Evolutionary conservation across 2,888 invertebrate species (phyloP).

Genomic region (Copidosoma aretas): DNA sequence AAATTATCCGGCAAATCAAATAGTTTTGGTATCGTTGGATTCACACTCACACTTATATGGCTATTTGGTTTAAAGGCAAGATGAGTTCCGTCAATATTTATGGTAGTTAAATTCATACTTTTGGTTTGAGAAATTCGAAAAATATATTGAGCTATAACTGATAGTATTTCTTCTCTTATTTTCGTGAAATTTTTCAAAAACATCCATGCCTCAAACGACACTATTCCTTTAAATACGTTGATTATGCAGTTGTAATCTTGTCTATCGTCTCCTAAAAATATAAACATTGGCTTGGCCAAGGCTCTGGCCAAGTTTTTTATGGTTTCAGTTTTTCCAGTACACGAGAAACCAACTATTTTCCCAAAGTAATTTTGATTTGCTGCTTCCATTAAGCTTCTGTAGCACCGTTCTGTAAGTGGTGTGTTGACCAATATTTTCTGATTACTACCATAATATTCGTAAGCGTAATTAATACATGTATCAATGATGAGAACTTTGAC

Average conservation of each 20-base stretch:
- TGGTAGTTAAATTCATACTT: conserved; percentile 57
- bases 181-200: conserved; percentile 69
- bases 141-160: conserved; percentile 67
- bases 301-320: conserved; percentile 68
- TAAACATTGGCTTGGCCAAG: conserved; percentile 67
- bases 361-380: conserved; percentile 68
- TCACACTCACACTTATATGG: conserved; percentile 70
- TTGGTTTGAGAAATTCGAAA: conserved; percentile 63
- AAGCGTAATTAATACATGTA: conserved; percentile 66
- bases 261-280: conserved; percentile 67
- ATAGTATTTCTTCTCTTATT: conserved; percentile 65
- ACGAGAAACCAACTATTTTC: conserved; percentile 63
- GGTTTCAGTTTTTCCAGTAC: conserved; percentile 67
- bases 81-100: conserved; percentile 66
- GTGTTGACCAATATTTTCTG: conserved; percentile 61
- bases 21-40: conserved; percentile 59
- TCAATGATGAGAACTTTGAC: conserved; percentile 65
- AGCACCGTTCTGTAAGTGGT: conserved; percentile 65
- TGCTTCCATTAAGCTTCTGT: conserved; percentile 69
- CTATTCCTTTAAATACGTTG: conserved; percentile 66
- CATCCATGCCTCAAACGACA: conserved; percentile 68
- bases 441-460: conserved; percentile 69
- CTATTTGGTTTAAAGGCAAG: conserved; percentile 68
- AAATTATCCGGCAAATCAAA: conserved; percentile 68
- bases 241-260: conserved; percentile 66